Percentiles rank a stretch among this genome's conserved stretches.
Conservation (phyloP, 2,113 vertebrate genomes). For the Oenanthe oenanthe region DNA sequence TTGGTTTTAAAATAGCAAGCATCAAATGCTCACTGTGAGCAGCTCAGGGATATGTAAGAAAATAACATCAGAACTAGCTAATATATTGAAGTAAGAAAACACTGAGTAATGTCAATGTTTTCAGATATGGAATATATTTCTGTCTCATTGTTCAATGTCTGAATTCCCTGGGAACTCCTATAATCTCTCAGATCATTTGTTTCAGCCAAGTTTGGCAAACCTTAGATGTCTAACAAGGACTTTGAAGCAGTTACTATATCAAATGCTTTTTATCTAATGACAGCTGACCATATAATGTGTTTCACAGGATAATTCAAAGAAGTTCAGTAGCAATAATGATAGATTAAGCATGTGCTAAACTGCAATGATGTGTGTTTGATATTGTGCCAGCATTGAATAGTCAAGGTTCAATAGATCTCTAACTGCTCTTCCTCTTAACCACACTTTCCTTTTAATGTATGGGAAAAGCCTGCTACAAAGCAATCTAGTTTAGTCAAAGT, state of each 20-base stretch:
- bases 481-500: not conserved
- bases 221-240: not conserved
- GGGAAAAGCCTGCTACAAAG: not conserved
- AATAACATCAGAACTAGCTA: not conserved
- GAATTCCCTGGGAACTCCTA: not conserved
- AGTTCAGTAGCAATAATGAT: not conserved
- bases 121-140: not conserved
- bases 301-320: not conserved
- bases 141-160: not conserved
- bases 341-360: not conserved
- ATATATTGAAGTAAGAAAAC: not conserved
- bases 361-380: not conserved
- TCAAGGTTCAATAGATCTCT: not conserved
- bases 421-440: not conserved
- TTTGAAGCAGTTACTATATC: not conserved
- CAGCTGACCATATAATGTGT: not conserved
- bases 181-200: not conserved
- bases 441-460: not conserved
- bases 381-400: not conserved
- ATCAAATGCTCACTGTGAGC: not conserved
- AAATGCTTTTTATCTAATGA: not conserved
- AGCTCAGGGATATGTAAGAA: not conserved
- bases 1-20: not conserved
- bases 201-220: not conserved
- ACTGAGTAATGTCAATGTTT: not conserved